Evolutionary conservation across 2,797 vertebrate genomes (phyloP), one percentile per base, ranked within the genome.

Genomic region (Hemitrygon akajei): DNA sequence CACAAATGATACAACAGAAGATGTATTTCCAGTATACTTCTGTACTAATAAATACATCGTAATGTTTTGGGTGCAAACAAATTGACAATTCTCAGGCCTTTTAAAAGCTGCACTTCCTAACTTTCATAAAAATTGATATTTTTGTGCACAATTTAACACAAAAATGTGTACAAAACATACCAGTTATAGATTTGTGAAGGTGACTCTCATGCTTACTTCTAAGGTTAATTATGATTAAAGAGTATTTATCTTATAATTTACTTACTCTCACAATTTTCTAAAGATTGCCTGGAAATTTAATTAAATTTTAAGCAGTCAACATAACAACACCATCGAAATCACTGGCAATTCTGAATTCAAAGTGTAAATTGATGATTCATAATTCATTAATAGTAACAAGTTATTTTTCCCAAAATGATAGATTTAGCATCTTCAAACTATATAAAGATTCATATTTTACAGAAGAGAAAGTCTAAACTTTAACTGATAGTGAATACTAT

Each of bases 211-310:
- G 14, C 7, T 47, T 56, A 56, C 56, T 76, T 30, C 25, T 56
- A 92, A 47, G 75, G 75, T 76, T 58, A 92, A 91, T 69, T 16
- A 75, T 22, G 56, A 73, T 76, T 56, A 30, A 69, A 91, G 30
- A 69, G 63, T 22, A 69, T 69, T 60, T 86, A 58, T 56, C n/a
- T n/a, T 20, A 34, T 63, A 20, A 66, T 63, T 87, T 30, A 63
- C 60, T 25, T 87, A 91, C 87, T 91, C 60, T 60, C 56, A 86
- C 66, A 66, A 91, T n/a, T 69, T 91, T 60, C 27, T 10, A 91
- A 71, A 91, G 40, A 25, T 47, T 56, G 27, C 71, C 27, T 56
- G 30, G 47, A 93, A 30, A 76, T n/a, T 16, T 25, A 56, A 76
- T 40, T 75, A 25, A 75, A 92, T 75, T 92, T 75, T 73, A 75